Base-by-base conservation (phyloP, 23 tunicate species). In the Phallusia fumigata region DNA sequence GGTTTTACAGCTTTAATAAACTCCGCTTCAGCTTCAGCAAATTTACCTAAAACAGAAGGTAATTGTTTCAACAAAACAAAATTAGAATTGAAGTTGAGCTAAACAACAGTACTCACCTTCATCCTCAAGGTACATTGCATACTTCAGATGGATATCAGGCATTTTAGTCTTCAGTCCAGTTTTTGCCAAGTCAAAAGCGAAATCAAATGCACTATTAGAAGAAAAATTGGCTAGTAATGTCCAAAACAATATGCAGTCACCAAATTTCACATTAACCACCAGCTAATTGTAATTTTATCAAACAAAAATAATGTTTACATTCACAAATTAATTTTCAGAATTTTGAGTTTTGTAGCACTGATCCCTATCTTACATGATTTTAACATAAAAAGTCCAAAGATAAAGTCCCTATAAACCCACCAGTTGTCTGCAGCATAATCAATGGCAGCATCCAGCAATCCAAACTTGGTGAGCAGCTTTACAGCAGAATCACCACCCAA, bases 401-500 rank as follows among this genome's bases (percentile, higher is more conserved):
- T 75, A 2, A n/a, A 40, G 3, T 31, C 51, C 36, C 65, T 30
- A 33, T 24, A 2, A 53, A 53, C 76, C 40, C 28, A 88, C 93
- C 93, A 88, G 86, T 96, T 96, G 31, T 93, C 96, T 50, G 96
- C 97, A 53, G 99, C 99, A 65, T 91, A 91, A 64, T 96, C 99
- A 78, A 96, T 96, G 0, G 96, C 99, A 35, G 93, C 89, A 32
- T 96, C 95, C 74, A 96, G 82, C 83, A 87, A 81, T 8, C 85
- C 88, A 44, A 96, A 91, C 58, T 82, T 81, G 65, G 87, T 88
- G 36, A 96, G 82, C 24, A 96, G 86, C 74, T 96, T 96, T 33
- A 96, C 97, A 28, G 99, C 99, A 18, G 99, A 96, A 72, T 96
- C 99, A 18, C 99, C 99, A 19, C 99, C 99, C 10, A 96, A 90